Base-by-base conservation (phyloP, 2,797 vertebrate species). In the Sebastes ruberrimus region DNA sequence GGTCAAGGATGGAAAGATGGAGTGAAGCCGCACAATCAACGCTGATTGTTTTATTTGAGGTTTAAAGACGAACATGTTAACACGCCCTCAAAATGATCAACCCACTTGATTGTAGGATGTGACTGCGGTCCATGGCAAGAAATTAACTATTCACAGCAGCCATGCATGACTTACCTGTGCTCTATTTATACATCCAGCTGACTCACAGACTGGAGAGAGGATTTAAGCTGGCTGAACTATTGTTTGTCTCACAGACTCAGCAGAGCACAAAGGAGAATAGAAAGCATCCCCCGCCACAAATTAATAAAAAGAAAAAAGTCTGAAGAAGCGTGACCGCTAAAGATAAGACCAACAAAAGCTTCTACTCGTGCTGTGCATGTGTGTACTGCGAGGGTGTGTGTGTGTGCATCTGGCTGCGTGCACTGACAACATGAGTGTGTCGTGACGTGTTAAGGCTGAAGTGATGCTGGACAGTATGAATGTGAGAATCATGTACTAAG, bases 171-270 rank as follows among this genome's bases (percentile, higher is more conserved):
- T 86, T 89, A 89, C 81, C 86, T 82, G 81, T 80, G 74, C 68
- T 88, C 78, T 86, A 93, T 89, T 90, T 82, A 87, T 81, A 87
- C 63, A 71, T 60, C 67, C 64, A 56, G 71, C 83, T 89, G 83
- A 89, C 78, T 90, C 87, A 84, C 68, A 55, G 70, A 79, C 65
- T 55, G 28, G 35, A 80, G 80, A 71, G 65, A 62, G 70, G 80
- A 71, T 86, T 83, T 85, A 75, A 83, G 69, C 53, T 72, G 20
- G 57, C 66, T 68, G 42, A 73, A 59, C 66, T 57, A 81, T 73
- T 83, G 73, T 84, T 86, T 86, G 83, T 81, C 71, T 85, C 76
- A 63, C 46, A 80, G 70, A 83, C 66, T 81, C 71, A 74, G 25
- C 35, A 32, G 71, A 87, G 84, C 82, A 89, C 75, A 86, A 78